These are phyloP conservation scores for Saturnia pavonia DNA, from an alignment of 2,888 invertebrate species.

Conservation along the genomic window DNA sequence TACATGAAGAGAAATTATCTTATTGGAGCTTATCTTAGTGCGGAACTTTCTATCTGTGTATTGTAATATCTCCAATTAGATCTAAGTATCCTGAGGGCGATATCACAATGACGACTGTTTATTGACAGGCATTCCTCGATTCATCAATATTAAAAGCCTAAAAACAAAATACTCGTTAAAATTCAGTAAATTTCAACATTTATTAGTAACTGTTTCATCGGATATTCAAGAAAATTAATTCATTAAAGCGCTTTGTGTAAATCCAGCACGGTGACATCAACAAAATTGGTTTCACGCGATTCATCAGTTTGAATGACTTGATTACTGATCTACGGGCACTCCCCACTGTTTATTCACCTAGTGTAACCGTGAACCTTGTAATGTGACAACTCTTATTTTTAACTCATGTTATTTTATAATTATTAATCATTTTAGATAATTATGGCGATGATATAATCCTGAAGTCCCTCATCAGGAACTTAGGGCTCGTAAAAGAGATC, in stretches of 20 bases:
- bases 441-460: neutral
- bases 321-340: constrained; percentile 12
- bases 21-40: neutral
- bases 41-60: neutral
- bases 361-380: neutral
- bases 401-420: neutral
- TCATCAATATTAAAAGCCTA: neutral
- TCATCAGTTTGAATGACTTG: constrained; percentile 16
- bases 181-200: neutral
- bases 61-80: neutral
- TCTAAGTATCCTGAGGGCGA: neutral
- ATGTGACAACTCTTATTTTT: neutral
- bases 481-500: too few species aligned
- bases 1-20: too few species aligned
- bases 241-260: constrained; percentile 7
- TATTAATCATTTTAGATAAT: neutral
- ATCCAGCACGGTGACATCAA: constrained; percentile 9
- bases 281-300: constrained; percentile 15
- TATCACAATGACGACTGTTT: neutral
- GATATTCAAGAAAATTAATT: constrained; percentile 9
- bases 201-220: neutral
- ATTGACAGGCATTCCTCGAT: neutral
- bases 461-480: too few species aligned
- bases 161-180: neutral
- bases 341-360: constrained; percentile 11